Percentiles rank a stretch among this genome's conserved stretches.
phyloP scores from a whole-genome alignment of 1,140 invertebrate genomes.

The Bombus ignitus region DNA sequence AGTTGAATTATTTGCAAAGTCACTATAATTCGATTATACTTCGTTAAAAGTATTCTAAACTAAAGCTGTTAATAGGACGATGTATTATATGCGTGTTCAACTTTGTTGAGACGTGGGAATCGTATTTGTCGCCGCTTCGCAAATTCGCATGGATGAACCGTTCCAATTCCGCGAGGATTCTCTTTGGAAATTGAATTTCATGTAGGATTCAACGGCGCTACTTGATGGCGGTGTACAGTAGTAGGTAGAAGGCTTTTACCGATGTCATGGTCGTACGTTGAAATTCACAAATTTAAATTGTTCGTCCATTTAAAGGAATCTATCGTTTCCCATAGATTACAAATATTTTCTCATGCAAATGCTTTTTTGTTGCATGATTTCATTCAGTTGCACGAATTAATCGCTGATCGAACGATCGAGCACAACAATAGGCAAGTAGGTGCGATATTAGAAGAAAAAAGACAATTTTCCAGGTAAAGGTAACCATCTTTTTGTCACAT shows the following conservation, averaged over 20 bases:
- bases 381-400: no score
- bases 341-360: background rate
- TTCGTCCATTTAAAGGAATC: background rate
- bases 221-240: background rate
- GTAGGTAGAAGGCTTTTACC: background rate
- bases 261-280: background rate
- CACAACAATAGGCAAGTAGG: no score
- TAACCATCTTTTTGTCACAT: background rate
- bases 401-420: no score
- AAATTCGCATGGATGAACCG: slow-evolving; percentile 5
- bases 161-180: slow-evolving; percentile 11
- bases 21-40: no score
- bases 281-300: background rate
- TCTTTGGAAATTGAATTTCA: slow-evolving; percentile 31
- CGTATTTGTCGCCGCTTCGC: background rate
- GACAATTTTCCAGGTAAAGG: no score
- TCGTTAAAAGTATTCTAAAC: background rate
- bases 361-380: background rate
- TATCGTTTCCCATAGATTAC: background rate
- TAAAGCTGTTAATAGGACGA: background rate
- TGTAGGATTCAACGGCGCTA: background rate
- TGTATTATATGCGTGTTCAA: background rate
- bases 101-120: background rate
- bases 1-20: background rate
- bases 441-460: no score